Evolutionary conservation across 2,888 invertebrate genomes (phyloP), one percentile per base, ranked within the genome.

Genomic region (Pherbina coryleti): DNA sequence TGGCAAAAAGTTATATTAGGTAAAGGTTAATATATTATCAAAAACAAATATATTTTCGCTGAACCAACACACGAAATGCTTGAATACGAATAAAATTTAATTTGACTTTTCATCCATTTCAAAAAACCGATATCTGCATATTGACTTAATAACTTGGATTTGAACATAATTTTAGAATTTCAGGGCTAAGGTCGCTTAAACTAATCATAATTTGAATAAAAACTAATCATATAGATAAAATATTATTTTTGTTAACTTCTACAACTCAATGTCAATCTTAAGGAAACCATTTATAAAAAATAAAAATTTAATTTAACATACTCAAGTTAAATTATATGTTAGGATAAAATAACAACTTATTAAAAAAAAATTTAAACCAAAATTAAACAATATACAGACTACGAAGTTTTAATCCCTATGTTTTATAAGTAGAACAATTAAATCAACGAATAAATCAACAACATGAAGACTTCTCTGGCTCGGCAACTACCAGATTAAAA

Each of bases 381-480:
- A 62, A 73, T 19, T 62, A 73, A 49, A 62, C 49, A 60, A 73
- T 62, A 73, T 44, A 62, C 73, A 55, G 31, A 53, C 28, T 71
- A n/a, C 55, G 4, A 11, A 60, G 28, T 60, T 25, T 8, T 11
- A 60, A 22, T 28, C 55, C 22, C 19, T 31, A 64, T 31, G n/a
- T 31, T 31, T 31, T 62, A 14, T 62, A 17, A 44, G 22, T 9
- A 28, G 17, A 37, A 8, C 34, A 57, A 72, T 19, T 19, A 34
- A 28, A n/a, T 62, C 17, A 71, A 34, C 14, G 66, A 75, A 53
- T 7, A 60, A 78, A 81, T 90, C 89, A 96, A 91, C 97, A 98
- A 91, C 97, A 98, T 81, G 96, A 94, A 64, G 95, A 94, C 88
- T 95, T 95, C 74, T 96, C 96, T 1, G 96, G 94, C 90, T 97